Percentiles rank a stretch among this genome's conserved stretches.
These are phyloP conservation scores for Polydesmus complanatus DNA, from an alignment of 2,888 invertebrate species.

Conservation along the genomic window DNA sequence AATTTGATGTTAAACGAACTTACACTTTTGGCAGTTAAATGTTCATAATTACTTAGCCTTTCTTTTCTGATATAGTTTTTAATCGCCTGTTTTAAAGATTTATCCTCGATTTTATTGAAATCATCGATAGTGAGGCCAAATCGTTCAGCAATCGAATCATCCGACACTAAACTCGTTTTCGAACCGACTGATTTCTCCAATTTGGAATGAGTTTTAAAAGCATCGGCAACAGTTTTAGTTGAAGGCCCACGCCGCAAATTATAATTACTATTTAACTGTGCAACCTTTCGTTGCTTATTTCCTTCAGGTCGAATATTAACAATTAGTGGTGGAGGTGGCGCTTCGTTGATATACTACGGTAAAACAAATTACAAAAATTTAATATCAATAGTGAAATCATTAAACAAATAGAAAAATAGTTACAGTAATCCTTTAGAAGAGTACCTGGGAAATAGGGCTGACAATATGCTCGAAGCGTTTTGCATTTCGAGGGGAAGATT, in stretches of 20 bases:
- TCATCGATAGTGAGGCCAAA: neutral
- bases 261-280: neutral
- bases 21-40: neutral
- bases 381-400: neutral
- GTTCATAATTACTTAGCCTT: neutral
- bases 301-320: neutral
- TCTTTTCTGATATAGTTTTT: neutral
- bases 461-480: slow-evolving; percentile 1
- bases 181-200: neutral
- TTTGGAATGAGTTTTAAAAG: too few relatives aligned
- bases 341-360: neutral
- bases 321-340: neutral
- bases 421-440: neutral
- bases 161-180: neutral
- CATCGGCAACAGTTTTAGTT: neutral
- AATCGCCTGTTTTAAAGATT: neutral
- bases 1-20: neutral
- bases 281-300: neutral
- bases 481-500: neutral
- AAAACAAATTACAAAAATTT: neutral
- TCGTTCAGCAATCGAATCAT: neutral
- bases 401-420: too few relatives aligned
- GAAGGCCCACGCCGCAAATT: too few relatives aligned
- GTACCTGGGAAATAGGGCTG: slow-evolving; percentile 3
- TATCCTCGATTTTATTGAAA: neutral